These are phyloP conservation scores for Atopsyche davidsoni DNA, from an alignment of 1,140 invertebrate species.

Conservation along the genomic window DNA sequence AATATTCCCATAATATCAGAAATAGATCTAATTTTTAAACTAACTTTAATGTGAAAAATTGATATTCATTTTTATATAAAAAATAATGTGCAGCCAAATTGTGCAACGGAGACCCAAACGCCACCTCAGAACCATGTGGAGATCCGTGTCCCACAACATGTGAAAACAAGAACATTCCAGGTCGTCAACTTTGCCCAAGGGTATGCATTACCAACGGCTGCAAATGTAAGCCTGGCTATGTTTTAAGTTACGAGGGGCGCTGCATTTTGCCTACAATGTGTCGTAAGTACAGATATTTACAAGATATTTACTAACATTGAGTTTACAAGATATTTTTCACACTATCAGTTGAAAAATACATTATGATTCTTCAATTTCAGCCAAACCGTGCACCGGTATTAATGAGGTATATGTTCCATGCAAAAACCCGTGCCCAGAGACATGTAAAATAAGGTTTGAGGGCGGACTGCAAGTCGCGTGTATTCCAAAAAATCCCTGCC, in stretches of 20 bases:
- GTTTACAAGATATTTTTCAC: background rate
- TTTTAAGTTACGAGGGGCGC: background rate
- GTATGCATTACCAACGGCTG: background rate
- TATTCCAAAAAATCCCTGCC: too few species aligned
- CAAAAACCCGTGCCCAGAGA: constrained; percentile 1
- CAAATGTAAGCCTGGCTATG: constrained; percentile 1
- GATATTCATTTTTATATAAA: too few species aligned
- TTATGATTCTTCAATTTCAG: background rate
- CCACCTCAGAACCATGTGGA: background rate
- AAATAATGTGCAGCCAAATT: too few species aligned
- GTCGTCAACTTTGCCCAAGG: background rate
- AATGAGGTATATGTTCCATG: background rate
- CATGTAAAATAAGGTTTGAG: too few species aligned
- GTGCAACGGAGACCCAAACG: too few species aligned
- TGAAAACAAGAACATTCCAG: background rate
- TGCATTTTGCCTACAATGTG: background rate
- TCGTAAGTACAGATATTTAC: background rate
- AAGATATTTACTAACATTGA: background rate
- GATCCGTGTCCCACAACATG: background rate
- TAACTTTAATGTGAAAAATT: too few species aligned
- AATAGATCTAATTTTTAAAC: too few species aligned
- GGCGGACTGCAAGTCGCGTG: too few species aligned
- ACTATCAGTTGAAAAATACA: background rate
- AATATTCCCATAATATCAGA: too few species aligned
- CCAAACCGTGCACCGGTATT: background rate